A percentile compares a stretch with the other conserved stretches of the same genome.
These are phyloP conservation scores for Trichechus manatus DNA, from an alignment of 2,113 vertebrate genomes.

Conservation along the genomic window DNA sequence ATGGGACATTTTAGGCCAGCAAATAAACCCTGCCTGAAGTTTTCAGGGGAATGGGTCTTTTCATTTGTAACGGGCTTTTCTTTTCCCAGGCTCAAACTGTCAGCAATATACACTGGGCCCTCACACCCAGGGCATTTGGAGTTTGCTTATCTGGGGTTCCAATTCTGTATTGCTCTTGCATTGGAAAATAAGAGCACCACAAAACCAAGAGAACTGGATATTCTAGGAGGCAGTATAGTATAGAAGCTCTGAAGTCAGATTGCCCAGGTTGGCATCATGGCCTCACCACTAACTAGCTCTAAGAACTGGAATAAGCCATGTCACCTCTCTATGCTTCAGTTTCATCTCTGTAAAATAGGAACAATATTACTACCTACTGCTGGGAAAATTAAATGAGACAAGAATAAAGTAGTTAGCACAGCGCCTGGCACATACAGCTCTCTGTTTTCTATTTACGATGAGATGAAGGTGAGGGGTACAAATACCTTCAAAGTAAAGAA, in stretches of 20 bases:
- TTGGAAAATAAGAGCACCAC: background rate
- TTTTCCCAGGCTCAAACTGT: background rate
- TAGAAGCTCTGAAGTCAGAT: background rate
- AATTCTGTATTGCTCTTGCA: background rate
- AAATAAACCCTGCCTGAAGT: background rate
- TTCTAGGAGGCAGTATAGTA: background rate
- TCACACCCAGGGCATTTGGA: background rate
- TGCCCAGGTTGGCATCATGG: background rate
- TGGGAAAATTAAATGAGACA: background rate
- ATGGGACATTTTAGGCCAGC: background rate
- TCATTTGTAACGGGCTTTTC: background rate
- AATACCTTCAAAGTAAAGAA: conserved; percentile 1
- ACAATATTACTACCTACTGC: background rate
- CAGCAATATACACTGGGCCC: background rate
- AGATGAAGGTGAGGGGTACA: background rate
- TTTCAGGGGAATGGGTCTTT: background rate
- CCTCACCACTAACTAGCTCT: background rate
- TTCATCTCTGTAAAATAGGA: background rate
- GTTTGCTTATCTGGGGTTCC: background rate
- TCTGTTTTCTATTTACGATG: background rate
- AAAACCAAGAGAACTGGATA: background rate
- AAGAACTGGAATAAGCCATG: background rate
- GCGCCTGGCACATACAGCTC: background rate
- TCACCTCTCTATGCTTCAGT: background rate
- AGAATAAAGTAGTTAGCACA: background rate